Evolutionary conservation across 2,797 vertebrate genomes (phyloP).

Genomic region (Toxotes lorentzi): DNA sequence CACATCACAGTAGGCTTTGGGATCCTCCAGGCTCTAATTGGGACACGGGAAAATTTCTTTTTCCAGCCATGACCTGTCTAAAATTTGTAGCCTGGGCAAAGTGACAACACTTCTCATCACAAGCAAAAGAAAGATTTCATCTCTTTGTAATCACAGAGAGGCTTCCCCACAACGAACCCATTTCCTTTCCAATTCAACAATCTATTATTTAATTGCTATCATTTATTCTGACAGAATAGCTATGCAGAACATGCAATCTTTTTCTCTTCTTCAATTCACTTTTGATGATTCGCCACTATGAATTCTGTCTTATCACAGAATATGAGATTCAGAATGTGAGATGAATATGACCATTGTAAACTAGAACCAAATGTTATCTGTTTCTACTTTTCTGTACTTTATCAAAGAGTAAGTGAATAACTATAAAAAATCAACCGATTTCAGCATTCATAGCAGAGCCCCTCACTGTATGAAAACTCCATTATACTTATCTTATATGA

Average conservation of each 20-base stretch:
- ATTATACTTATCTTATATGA: slow-evolving; percentile 50
- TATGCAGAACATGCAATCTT: slow-evolving; percentile 58
- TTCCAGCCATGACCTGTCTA: slow-evolving; percentile 74
- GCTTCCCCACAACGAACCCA: slow-evolving; percentile 72
- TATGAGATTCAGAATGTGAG: slow-evolving; percentile 47
- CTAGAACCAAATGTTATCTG: slow-evolving; percentile 39
- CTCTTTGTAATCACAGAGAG: slow-evolving; percentile 70
- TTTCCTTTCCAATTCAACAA: slow-evolving; percentile 78
- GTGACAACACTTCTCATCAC: slow-evolving; percentile 72
- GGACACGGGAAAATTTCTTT: slow-evolving; percentile 75
- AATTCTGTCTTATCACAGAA: slow-evolving; percentile 65
- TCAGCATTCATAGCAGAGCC: slow-evolving; percentile 15
- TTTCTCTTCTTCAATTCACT: slow-evolving; percentile 55
- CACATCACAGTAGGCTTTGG: slow-evolving; percentile 72
- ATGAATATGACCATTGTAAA: slow-evolving; percentile 54
- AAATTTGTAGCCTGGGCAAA: slow-evolving; percentile 68
- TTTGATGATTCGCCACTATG: slow-evolving; percentile 66
- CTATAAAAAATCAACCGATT: slow-evolving; percentile 46
- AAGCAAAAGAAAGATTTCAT: slow-evolving; percentile 70
- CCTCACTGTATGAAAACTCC: slow-evolving; percentile 32
- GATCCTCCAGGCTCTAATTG: slow-evolving; percentile 78
- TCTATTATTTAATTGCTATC: slow-evolving; percentile 83
- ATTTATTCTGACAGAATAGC: slow-evolving; percentile 79
- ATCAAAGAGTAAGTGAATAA: slow-evolving; percentile 39
- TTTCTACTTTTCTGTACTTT: slow-evolving; percentile 24